phyloP scores from a whole-genome alignment of 1,140 invertebrate species.

The Papilio aristodemus region DNA sequence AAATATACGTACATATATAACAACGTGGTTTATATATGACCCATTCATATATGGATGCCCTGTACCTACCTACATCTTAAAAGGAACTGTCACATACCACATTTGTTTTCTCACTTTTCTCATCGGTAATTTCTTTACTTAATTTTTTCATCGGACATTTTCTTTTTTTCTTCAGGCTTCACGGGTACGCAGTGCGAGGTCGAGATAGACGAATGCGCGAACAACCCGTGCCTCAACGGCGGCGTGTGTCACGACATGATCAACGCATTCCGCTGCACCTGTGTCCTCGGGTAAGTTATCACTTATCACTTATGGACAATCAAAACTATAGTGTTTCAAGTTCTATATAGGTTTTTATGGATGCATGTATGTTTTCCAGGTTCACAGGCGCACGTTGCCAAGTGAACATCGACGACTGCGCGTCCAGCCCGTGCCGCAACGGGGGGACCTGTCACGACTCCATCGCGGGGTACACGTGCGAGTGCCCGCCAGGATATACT shows the following conservation, averaged over 20 bases:
- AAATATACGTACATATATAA: too few relatives aligned
- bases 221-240: conserved; percentile 92
- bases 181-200: conserved; percentile 95
- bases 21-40: too few relatives aligned
- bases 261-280: conserved; percentile 92
- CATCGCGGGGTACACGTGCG: conserved; percentile 91
- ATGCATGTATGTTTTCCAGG: conserved; percentile 40
- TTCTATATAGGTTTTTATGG: too few relatives aligned
- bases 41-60: too few relatives aligned
- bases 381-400: conserved; percentile 93
- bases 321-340: not conserved
- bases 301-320: not conserved
- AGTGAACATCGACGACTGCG: conserved; percentile 95
- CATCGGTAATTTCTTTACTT: not conserved
- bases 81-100: too few relatives aligned
- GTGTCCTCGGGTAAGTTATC: conserved; percentile 85
- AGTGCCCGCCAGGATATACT: conserved; percentile 92
- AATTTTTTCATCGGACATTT: not conserved
- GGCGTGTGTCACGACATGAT: conserved; percentile 92
- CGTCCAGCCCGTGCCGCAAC: conserved; percentile 92
- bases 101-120: not conserved
- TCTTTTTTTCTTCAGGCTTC: conserved; percentile 85
- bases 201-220: conserved; percentile 94
- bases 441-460: conserved; percentile 96
- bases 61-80: too few relatives aligned